Conservation (phyloP, 1,140 invertebrate genomes). For the Macrobrachium rosenbergii region DNA sequence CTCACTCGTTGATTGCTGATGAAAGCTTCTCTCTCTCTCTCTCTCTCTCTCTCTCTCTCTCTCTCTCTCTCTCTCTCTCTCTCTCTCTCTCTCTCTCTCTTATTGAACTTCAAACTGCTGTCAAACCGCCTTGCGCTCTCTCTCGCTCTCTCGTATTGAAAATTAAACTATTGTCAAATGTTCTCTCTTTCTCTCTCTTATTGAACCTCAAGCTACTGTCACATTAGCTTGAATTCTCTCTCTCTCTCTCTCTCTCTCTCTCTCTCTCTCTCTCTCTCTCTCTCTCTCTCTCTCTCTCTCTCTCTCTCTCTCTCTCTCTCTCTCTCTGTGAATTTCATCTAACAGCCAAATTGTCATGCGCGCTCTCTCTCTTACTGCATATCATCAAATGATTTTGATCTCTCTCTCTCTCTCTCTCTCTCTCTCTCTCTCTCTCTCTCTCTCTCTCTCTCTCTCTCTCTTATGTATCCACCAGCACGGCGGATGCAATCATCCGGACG, state of each 20-base stretch:
- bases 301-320: too few relatives aligned
- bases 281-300: too few relatives aligned
- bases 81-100: slow-evolving; percentile 24
- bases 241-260: too few relatives aligned
- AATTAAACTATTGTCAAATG: too few relatives aligned
- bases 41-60: slow-evolving; percentile 24
- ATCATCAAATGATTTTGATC: too few relatives aligned
- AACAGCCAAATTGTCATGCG: too few relatives aligned
- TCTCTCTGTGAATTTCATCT: too few relatives aligned
- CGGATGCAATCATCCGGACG: neutral
- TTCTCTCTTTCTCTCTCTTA: slow-evolving; percentile 10
- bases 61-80: slow-evolving; percentile 18
- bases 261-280: too few relatives aligned
- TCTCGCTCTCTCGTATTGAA: neutral
- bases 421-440: neutral
- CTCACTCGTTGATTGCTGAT: neutral
- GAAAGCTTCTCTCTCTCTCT: neutral
- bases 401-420: neutral
- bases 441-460: slow-evolving; percentile 18
- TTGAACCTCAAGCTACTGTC: neutral
- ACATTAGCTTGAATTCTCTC: neutral
- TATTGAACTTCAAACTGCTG: neutral
- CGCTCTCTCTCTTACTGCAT: too few relatives aligned
- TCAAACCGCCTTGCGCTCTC: neutral
- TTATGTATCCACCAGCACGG: neutral